Evolutionary conservation across 2,888 invertebrate genomes (phyloP).

Genomic region (Temnothorax rugatulus): DNA sequence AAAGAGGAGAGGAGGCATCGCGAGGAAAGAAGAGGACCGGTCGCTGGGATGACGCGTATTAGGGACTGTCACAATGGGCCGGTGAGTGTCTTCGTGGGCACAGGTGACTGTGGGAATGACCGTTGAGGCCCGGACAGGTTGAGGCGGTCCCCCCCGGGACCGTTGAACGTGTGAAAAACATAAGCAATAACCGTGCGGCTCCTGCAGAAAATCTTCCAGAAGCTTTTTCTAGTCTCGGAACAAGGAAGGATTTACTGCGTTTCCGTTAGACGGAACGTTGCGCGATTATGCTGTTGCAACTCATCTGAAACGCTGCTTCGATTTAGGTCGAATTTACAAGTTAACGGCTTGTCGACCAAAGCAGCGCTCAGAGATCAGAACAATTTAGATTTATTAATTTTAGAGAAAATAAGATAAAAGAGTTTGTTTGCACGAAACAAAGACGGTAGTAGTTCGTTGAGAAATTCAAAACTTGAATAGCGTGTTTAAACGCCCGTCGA

Average conservation of each 20-base stretch:
- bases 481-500: slow-evolving; percentile 38
- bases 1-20: slow-evolving; percentile 10
- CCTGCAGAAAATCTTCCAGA: slow-evolving; percentile 65
- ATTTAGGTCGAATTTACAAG: neutral
- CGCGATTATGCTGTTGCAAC: neutral
- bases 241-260: slow-evolving; percentile 50
- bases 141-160: slow-evolving; percentile 71
- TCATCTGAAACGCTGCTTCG: neutral
- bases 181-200: slow-evolving; percentile 41
- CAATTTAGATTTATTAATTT: slow-evolving; percentile 3
- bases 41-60: slow-evolving; percentile 78
- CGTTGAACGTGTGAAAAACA: slow-evolving; percentile 78
- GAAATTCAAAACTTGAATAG: slow-evolving; percentile 21
- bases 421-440: neutral
- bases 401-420: neutral
- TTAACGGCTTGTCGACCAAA: neutral
- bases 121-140: slow-evolving; percentile 83
- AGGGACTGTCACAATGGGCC: slow-evolving; percentile 80
- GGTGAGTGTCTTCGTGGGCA: slow-evolving; percentile 78
- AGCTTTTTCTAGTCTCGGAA: slow-evolving; percentile 59
- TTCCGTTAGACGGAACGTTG: slow-evolving; percentile 37
- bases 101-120: slow-evolving; percentile 86
- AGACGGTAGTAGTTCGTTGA: neutral
- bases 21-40: slow-evolving; percentile 65
- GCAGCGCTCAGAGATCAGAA: neutral